Evolutionary conservation across 2,797 vertebrate species (phyloP), one percentile per base, ranked within the genome.

Genomic region (Falco novaeseelandiae): DNA sequence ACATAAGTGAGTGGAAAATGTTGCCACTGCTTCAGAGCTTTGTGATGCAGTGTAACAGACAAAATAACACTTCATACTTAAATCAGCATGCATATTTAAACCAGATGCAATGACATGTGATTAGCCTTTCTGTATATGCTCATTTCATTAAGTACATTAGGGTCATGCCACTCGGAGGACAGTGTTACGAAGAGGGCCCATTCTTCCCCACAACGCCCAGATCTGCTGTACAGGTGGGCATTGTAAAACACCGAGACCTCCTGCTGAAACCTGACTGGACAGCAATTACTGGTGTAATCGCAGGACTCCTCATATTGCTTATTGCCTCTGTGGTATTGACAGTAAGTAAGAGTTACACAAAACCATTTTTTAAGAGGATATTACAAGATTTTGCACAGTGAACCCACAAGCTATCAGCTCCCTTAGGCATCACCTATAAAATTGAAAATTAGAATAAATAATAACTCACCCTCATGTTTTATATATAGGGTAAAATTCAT

Each of bases 141-240:
- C 40, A 46, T 77, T 92, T 70, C 16, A 21, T 51, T 5, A 77
- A 99, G 99, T 99, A 99, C 71, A 34, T 99, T 40, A 97, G 98
- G 49, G 98, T 99, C 87, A 98, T 99, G 98, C 98, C 99, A 0
- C 89, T 65, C 1, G 99, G 99, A 2, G 99, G 97, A 42, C 98
- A 97, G 87, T 99, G 99, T 89, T 99, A 99, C 8, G 98, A 99
- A 40, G 96, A 98, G 0, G 98, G 99, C 1, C 98, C 99, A 0
- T 99, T 99, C 96, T 98, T 99, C 67, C 97, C 98, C 83, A 97
- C 98, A 1, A 95, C 83, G 3, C 98, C 99, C n/a, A 98, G 98
- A 81, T 96, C 99, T 5, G 87, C 99, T 65, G 98, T 98, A 29
- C 98, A 99, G 85, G 96, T 98, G 57, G 99, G 99, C 61, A 99